These are phyloP conservation scores for Cataglyphis altisquamis DNA, from an alignment of 2,888 invertebrate genomes.

Conservation along the genomic window DNA sequence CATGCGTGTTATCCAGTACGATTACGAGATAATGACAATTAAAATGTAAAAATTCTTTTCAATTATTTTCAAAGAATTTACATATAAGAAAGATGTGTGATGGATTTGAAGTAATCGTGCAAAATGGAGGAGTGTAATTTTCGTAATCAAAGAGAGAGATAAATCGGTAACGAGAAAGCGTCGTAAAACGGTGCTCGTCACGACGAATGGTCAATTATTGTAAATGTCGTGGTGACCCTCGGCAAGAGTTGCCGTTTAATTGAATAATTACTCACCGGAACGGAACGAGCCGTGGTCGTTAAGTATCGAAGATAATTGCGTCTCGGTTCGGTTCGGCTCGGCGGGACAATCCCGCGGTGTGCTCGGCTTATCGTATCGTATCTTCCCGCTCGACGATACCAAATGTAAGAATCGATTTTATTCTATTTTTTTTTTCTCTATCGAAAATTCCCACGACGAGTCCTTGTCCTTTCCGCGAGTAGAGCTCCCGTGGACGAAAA, in stretches of 20 bases:
- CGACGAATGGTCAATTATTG: slow-evolving; percentile 29
- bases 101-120: background rate
- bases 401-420: slow-evolving; percentile 31
- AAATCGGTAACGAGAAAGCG: background rate
- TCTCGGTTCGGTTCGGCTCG: slow-evolving; percentile 46
- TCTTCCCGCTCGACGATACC: slow-evolving; percentile 47
- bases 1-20: background rate
- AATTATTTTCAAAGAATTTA: background rate
- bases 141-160: background rate
- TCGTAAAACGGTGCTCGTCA: background rate
- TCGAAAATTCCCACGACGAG: slow-evolving; percentile 25
- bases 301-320: slow-evolving; percentile 65
- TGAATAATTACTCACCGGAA: slow-evolving; percentile 72
- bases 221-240: slow-evolving; percentile 17
- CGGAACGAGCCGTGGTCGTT: slow-evolving; percentile 63
- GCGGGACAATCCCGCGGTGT: slow-evolving; percentile 2
- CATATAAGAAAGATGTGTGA: background rate
- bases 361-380: slow-evolving; percentile 44
- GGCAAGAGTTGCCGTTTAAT: slow-evolving; percentile 51
- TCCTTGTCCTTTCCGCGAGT: slow-evolving; percentile 41
- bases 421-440: slow-evolving; percentile 21
- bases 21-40: background rate
- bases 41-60: background rate
- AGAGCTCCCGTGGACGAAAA: slow-evolving; percentile 23
- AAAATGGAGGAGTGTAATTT: background rate